These are phyloP conservation scores for Nothoprocta pentlandii DNA, from an alignment of 2,113 vertebrate genomes.

Conservation along the genomic window DNA sequence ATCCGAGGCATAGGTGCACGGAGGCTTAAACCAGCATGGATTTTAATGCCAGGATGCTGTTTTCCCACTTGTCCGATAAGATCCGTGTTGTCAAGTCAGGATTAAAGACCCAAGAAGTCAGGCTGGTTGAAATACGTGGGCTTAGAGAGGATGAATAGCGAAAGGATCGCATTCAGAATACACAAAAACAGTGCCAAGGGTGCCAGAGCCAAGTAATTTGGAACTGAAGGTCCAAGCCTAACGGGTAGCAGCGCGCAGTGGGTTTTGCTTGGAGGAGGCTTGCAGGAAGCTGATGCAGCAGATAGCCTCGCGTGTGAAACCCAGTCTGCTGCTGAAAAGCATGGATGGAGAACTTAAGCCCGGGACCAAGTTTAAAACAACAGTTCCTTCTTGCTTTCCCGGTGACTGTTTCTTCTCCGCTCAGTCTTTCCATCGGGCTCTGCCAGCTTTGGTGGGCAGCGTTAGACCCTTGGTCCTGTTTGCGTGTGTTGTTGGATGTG, in stretches of 20 bases:
- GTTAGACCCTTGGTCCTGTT: slow-evolving; percentile 29
- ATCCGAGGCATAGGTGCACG: background rate
- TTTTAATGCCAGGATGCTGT: background rate
- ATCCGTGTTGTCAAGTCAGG: background rate
- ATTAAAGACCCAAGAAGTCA: background rate
- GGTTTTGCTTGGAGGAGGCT: background rate
- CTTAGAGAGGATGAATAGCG: background rate
- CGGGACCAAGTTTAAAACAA: background rate
- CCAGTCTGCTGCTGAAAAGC: background rate
- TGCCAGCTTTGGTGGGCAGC: slow-evolving; percentile 21
- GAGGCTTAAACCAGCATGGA: background rate
- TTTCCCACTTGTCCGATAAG: background rate
- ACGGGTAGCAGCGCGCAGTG: rapidly evolving
- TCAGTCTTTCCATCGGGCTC: slow-evolving; percentile 19
- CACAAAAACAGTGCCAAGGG: background rate
- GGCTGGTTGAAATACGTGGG: background rate
- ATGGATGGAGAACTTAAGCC: background rate
- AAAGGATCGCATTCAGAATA: background rate
- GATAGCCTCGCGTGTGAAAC: rapidly evolving
- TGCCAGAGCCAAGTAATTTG: background rate
- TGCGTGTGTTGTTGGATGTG: slow-evolving; percentile 56
- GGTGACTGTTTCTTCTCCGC: background rate
- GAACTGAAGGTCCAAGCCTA: background rate
- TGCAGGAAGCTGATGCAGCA: background rate
- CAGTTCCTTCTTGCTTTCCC: background rate